A percentile compares a stretch with the other conserved stretches of the same genome.
Conservation (phyloP, 2,797 vertebrate species). For the Gadopsis marmoratus region DNA sequence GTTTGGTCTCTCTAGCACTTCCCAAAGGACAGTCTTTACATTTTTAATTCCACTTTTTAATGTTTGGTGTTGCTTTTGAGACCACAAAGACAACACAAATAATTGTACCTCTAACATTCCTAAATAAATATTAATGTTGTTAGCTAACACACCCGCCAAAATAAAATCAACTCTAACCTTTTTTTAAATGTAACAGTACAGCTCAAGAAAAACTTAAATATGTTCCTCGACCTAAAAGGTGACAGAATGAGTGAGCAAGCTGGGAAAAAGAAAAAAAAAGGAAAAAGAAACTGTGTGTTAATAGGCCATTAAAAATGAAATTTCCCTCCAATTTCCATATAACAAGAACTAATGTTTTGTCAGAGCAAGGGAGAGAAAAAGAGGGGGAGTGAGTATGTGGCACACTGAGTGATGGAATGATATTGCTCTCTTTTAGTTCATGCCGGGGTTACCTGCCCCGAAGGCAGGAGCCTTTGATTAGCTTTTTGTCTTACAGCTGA, state of each 20-base stretch:
- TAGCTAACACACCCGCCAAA: too few species aligned
- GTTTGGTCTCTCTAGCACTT: neutral
- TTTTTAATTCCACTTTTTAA: neutral
- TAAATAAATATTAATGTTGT: neutral
- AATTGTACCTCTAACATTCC: neutral
- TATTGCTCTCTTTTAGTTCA: constrained; percentile 91
- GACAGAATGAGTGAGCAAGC: constrained; percentile 32
- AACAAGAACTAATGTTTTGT: constrained; percentile 83
- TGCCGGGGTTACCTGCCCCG: constrained; percentile 87
- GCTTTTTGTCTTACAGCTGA: constrained; percentile 87
- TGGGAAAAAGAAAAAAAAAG: neutral
- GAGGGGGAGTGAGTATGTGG: constrained; percentile 67
- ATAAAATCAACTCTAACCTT: constrained; percentile 1
- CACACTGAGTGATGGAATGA: constrained; percentile 87
- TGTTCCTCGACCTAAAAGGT: constrained; percentile 35
- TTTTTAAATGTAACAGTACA: constrained; percentile 4
- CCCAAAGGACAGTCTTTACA: neutral
- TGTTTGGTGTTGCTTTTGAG: neutral
- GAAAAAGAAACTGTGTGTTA: constrained; percentile 66
- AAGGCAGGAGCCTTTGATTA: constrained; percentile 88
- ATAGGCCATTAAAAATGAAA: constrained; percentile 80
- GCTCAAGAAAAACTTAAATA: constrained; percentile 28
- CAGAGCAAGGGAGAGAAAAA: constrained; percentile 69
- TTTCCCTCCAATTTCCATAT: constrained; percentile 79
- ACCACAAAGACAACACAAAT: neutral